Evolutionary conservation across 2,797 vertebrate genomes (phyloP), one percentile per base, ranked within the genome.

Genomic region (Sphenodon punctatus): DNA sequence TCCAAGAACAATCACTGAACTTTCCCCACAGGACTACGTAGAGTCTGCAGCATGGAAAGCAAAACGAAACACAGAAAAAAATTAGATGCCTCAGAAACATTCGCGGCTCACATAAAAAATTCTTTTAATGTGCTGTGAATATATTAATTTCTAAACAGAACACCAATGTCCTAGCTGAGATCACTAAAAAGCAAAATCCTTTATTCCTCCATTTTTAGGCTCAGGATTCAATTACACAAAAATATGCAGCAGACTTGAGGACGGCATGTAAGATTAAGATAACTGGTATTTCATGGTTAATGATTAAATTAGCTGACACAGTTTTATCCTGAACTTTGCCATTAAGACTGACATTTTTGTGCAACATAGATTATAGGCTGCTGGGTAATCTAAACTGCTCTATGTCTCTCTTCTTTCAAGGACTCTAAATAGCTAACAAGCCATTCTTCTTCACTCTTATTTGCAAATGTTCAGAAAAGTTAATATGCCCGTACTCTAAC

Each of bases 221-320:
- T 91, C 89, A 91, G 84, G 85, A 92, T 94, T 95, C 91, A 93
- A 89, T 93, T 91, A 92, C 78, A 88, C 59, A 82, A 81, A 95
- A 93, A 87, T 84, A 89, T 76, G 82, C 70, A 66, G 87, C 74
- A 59, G 72, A 86, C 66, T 87, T 88, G 86, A 92, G 85, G 85
- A 85, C 85, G 92, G 88, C 73, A 51, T 84, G 39, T 89, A 84
- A 88, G 89, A 94, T 93, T 88, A 92, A 92, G 93, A 90, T 92
- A 92, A 92, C 88, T 90, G 90, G 73, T 90, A 90, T 93, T 94
- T 89, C 85, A 88, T 88, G 91, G 89, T 88, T 92, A 94, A 92
- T 95, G 91, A 95, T 93, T 94, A 91, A 91, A 94, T 94, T 94
- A 94, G 89, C 89, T 82, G 93, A 88, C 91, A 90, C 88, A 78